Evolutionary conservation across 2,888 invertebrate genomes (phyloP).

Genomic region (Coelinius sp.): DNA sequence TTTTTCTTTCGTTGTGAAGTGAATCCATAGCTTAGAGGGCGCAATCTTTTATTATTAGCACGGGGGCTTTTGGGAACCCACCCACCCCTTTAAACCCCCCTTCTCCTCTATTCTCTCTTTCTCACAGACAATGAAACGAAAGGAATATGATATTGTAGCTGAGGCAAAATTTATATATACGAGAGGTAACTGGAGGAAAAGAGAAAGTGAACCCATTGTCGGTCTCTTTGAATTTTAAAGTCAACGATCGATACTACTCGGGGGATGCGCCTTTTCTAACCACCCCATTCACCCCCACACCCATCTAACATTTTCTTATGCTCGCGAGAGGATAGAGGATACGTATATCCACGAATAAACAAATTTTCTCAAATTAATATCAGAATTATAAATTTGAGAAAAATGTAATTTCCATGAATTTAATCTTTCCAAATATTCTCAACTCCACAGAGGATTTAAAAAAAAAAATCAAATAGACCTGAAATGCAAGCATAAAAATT

Average conservation of each 20-base stretch:
- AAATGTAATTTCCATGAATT: neutral
- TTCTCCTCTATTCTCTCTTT: slow-evolving; percentile 54
- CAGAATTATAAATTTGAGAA: no score
- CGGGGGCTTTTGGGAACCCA: slow-evolving; percentile 52
- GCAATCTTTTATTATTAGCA: slow-evolving; percentile 72
- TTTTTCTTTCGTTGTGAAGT: slow-evolving; percentile 23
- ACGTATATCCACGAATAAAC: no score
- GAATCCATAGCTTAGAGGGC: slow-evolving; percentile 64
- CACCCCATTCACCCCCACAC: slow-evolving; percentile 35
- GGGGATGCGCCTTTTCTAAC: slow-evolving; percentile 66
- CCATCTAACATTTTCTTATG: slow-evolving; percentile 24
- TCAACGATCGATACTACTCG: slow-evolving; percentile 70
- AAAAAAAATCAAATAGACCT: neutral
- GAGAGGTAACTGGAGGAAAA: slow-evolving; percentile 49
- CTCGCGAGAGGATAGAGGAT: slow-evolving; percentile 28
- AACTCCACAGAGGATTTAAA: neutral
- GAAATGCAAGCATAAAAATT: neutral
- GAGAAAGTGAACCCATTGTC: slow-evolving; percentile 67
- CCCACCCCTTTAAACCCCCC: neutral
- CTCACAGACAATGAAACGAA: slow-evolving; percentile 71
- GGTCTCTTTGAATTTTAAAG: slow-evolving; percentile 72
- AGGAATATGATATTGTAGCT: slow-evolving; percentile 70
- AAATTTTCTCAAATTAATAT: no score
- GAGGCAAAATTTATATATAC: slow-evolving; percentile 42
- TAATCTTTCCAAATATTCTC: neutral